Evolutionary conservation across 2,888 invertebrate genomes (phyloP), one percentile per base, ranked within the genome.

Genomic region (Latrodectus elegans): DNA sequence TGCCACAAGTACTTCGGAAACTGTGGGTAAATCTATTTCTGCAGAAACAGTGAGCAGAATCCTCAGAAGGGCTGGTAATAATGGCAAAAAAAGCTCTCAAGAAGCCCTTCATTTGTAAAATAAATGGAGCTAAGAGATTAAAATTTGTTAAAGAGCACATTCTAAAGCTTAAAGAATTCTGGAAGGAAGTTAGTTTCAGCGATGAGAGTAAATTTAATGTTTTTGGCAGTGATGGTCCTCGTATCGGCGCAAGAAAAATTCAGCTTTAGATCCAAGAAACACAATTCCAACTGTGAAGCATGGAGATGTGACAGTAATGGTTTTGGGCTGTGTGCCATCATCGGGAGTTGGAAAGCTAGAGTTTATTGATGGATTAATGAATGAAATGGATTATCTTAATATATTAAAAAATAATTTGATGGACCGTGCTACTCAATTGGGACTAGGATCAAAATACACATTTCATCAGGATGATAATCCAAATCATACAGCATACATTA

Each of bases 381-480:
- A 22, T 22, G 1, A 22, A 22, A 22, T 22, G 22, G 22, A 1
- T 22, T 22, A 22, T 22, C 22, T 22, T 22, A 22, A 22, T 22
- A 22, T 22, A 22, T 22, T 22, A 1, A 22, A 22, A 22, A 22
- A 22, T 22, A 14, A 15, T 67, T 17, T 79, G 89, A 51, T 64
- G 89, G 38, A 52, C 55, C 26, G 49, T 78, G 22, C 87, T 84
- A 80, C 73, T 89, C 38, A 72, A 71, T 49, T 84, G 12, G 76
- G 85, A 22, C 15, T 89, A 1, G 72, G 14, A 14, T 22, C 67
- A 15, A 38, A 64, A 11, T 84, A 74, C 65, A 26, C 75, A 0
- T 89, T 90, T 65, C 89, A 89, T 64, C 89, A 89, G 0, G 17
- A 80, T 88, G 22, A 88, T 88, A 0, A 79, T 80, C 26, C 84